These are phyloP conservation scores for Drosophila neonasuta DNA, from an alignment of 2,888 invertebrate species.

Conservation along the genomic window DNA sequence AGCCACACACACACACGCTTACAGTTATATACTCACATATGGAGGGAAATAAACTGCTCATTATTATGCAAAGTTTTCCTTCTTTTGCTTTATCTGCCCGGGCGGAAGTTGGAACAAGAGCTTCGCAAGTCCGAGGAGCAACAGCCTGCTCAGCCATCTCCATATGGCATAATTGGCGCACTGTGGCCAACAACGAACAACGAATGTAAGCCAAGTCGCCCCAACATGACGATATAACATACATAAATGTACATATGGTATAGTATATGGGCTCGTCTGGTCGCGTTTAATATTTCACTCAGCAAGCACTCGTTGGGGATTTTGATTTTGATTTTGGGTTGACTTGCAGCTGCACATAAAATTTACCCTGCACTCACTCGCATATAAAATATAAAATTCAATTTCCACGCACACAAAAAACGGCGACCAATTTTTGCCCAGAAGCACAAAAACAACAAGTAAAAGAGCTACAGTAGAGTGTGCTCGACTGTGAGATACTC, in stretches of 20 bases:
- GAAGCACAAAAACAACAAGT: conserved; percentile 15
- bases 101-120: conserved; percentile 48
- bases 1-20: conserved; percentile 42
- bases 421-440: conserved; percentile 14
- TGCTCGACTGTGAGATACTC: too few relatives aligned
- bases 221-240: conserved; percentile 28
- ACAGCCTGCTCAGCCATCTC: conserved; percentile 38
- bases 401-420: conserved; percentile 47
- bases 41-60: conserved; percentile 69
- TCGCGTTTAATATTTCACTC: conserved; percentile 58
- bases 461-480: too few relatives aligned
- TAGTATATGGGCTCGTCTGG: conserved; percentile 2
- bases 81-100: conserved; percentile 49
- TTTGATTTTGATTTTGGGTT: conserved; percentile 35
- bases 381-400: conserved; percentile 60
- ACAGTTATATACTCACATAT: conserved; percentile 21
- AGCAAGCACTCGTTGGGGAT: conserved; percentile 67
- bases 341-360: conserved; percentile 53
- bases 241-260: not conserved
- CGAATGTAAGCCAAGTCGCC: conserved; percentile 17
- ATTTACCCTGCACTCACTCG: conserved; percentile 43
- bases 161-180: conserved; percentile 60
- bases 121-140: conserved; percentile 28
- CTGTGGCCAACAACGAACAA: conserved; percentile 23
- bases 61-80: conserved; percentile 74